Conservation (phyloP, 2,113 vertebrate species). For the Galemys pyrenaicus region DNA sequence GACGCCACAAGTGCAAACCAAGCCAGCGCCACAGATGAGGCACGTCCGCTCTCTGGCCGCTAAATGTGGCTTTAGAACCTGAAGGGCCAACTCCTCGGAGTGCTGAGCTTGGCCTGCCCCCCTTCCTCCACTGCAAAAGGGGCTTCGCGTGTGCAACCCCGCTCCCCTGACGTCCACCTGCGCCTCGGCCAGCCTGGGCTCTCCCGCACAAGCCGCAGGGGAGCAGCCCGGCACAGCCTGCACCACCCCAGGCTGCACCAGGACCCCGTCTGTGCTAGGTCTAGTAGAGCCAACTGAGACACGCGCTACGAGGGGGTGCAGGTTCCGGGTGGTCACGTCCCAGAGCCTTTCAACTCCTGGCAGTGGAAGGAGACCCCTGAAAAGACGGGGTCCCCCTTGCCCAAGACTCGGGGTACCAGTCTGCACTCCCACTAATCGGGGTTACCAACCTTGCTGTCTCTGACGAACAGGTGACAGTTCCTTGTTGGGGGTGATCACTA, state of each 20-base stretch:
- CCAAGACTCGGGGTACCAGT: not conserved
- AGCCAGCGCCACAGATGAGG: not conserved
- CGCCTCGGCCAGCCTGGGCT: no score
- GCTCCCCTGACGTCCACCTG: no score
- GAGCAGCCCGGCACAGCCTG: no score
- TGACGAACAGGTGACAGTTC: not conserved
- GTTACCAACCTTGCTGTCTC: not conserved
- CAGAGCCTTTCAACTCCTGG: not conserved
- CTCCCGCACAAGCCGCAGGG: no score
- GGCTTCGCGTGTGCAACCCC: accelerated
- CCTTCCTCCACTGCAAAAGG: not conserved
- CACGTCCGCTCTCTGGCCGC: not conserved
- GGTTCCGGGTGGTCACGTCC: not conserved
- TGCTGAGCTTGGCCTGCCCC: accelerated
- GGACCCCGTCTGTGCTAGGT: no score
- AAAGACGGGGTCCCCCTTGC: not conserved
- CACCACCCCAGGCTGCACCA: no score
- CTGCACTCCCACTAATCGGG: not conserved
- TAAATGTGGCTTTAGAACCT: not conserved
- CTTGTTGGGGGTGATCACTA: not conserved
- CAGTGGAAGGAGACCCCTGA: not conserved
- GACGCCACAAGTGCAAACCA: not conserved
- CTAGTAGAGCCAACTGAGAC: not conserved
- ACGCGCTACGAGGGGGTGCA: not conserved
- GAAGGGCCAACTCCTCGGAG: not conserved